Evolutionary conservation across 2,797 vertebrate species (phyloP).

Genomic region (Coreius guichenoti): DNA sequence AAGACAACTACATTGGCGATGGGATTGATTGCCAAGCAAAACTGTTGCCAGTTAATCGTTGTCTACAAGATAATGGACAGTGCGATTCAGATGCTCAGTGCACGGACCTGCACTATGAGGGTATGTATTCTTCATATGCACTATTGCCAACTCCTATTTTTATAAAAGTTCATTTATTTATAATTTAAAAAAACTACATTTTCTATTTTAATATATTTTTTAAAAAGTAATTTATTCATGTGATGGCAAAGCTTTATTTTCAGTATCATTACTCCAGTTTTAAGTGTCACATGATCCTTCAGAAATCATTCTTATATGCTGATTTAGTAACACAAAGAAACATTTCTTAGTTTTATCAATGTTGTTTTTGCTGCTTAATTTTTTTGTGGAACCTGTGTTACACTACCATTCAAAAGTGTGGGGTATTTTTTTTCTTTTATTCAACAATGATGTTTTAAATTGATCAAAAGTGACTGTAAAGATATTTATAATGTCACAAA

Average conservation of each 20-base stretch:
- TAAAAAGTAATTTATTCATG: not conserved
- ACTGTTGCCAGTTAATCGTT: constrained; percentile 85
- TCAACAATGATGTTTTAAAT: not conserved
- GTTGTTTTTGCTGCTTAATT: not conserved
- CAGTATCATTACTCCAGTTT: not conserved
- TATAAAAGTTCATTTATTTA: not conserved
- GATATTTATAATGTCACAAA: not conserved
- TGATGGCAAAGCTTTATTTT: not conserved
- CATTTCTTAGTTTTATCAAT: too few relatives aligned
- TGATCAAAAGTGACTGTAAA: not conserved
- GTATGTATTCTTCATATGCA: constrained; percentile 65
- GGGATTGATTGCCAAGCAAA: constrained; percentile 83
- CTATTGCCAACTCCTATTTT: not conserved
- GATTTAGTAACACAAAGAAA: not conserved
- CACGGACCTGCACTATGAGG: constrained; percentile 89
- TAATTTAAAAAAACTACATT: not conserved
- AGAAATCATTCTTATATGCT: not conserved
- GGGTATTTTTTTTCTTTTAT: too few relatives aligned
- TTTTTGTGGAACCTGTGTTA: too few relatives aligned
- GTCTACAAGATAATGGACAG: constrained; percentile 86
- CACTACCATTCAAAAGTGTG: too few relatives aligned
- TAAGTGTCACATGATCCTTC: not conserved
- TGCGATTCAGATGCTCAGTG: constrained; percentile 87
- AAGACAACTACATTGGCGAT: constrained; percentile 86
- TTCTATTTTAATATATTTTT: not conserved